A percentile compares a stretch with the other conserved stretches of the same genome.
Evolutionary conservation across 2,888 invertebrate species (phyloP).

Genomic region (Oxytorus armatus): DNA sequence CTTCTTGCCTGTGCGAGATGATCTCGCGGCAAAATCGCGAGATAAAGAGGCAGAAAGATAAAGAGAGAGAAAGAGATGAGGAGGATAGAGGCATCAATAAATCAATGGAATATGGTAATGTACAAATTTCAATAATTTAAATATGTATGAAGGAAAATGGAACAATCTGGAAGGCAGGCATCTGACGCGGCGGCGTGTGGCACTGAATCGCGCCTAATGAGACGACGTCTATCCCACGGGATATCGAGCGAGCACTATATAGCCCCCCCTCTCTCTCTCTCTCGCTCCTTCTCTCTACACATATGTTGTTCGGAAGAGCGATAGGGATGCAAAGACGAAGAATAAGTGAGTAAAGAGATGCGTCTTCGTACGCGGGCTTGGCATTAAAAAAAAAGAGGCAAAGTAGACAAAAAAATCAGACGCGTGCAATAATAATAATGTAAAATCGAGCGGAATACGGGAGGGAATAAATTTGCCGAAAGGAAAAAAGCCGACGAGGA

Average conservation of each 20-base stretch:
- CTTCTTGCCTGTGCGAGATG: conserved; percentile 44
- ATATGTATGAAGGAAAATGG: conserved; percentile 84
- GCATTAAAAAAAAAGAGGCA: conserved; percentile 24
- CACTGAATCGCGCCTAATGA: conserved; percentile 83
- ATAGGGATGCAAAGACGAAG: conserved; percentile 40
- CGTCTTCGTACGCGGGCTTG: conserved; percentile 70
- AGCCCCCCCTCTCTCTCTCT: conserved; percentile 58
- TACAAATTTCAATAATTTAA: conserved; percentile 83
- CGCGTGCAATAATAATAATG: conserved; percentile 41
- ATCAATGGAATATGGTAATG: conserved; percentile 84
- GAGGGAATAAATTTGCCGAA: conserved; percentile 45
- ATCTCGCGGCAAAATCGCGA: conserved; percentile 56
- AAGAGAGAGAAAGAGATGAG: conserved; percentile 14
- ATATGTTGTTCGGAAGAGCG: conserved; percentile 11
- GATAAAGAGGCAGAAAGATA: conserved; percentile 5
- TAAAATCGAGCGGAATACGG: conserved; percentile 42
- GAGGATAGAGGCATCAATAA: conserved; percentile 80
- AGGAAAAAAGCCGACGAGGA: conserved; percentile 8
- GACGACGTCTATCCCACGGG: conserved; percentile 78
- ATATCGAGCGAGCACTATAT: conserved; percentile 47
- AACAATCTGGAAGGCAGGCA: conserved; percentile 82
- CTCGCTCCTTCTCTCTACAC: conserved; percentile 15
- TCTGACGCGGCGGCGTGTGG: conserved; percentile 77
- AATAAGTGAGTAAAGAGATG: conserved; percentile 52
- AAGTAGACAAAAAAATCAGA: conserved; percentile 13